Evolutionary conservation across 2,888 invertebrate species (phyloP).

Genomic region (Cistogaster globosa): DNA sequence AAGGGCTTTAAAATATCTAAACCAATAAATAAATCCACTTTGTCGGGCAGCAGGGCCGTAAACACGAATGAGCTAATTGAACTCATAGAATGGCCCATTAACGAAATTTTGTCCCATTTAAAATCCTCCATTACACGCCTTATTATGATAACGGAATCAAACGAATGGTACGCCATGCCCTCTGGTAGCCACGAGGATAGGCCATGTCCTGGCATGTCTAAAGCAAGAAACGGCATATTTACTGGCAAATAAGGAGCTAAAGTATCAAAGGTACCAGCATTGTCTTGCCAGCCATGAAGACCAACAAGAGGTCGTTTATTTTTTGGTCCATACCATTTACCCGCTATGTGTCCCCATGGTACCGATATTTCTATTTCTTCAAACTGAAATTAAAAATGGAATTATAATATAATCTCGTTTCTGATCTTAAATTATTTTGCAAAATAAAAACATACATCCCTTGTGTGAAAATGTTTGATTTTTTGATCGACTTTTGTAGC

Average conservation of each 20-base stretch:
- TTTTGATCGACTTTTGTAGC: constrained; percentile 26
- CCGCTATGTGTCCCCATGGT: constrained; percentile 88
- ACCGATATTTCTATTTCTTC: constrained; percentile 88
- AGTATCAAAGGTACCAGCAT: constrained; percentile 88
- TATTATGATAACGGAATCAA: constrained; percentile 83
- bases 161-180: constrained; percentile 84
- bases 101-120: constrained; percentile 87
- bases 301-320: constrained; percentile 87
- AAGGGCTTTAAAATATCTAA: constrained; percentile 80
- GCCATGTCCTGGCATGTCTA: constrained; percentile 90
- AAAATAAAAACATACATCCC: constrained; percentile 55
- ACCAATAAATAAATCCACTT: constrained; percentile 81
- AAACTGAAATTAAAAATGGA: constrained; percentile 76
- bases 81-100: constrained; percentile 89
- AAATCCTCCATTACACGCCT: constrained; percentile 86
- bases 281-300: constrained; percentile 85
- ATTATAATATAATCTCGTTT: background rate
- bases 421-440: background rate
- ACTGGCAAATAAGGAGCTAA: constrained; percentile 86
- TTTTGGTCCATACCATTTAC: constrained; percentile 88
- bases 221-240: constrained; percentile 84
- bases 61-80: constrained; percentile 86
- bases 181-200: constrained; percentile 87
- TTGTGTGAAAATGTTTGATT: constrained; percentile 45
- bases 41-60: constrained; percentile 86